Percentiles rank a stretch among this genome's conserved stretches.
Evolutionary conservation across 2,888 invertebrate genomes (phyloP).

Genomic region (Ditula angustiorana): DNA sequence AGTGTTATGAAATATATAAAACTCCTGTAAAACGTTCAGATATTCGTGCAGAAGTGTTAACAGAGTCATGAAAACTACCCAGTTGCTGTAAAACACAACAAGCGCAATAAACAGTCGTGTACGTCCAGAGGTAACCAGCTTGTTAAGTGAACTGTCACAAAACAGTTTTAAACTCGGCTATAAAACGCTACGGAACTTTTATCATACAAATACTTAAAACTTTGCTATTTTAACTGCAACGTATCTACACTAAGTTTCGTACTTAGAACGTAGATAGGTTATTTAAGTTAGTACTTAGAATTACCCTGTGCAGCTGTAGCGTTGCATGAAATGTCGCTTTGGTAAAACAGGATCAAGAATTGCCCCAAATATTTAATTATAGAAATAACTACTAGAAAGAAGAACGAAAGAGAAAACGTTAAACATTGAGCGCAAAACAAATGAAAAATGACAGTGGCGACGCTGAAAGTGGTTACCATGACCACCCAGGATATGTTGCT

Average conservation of each 20-base stretch:
- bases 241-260: slow-evolving; percentile 4
- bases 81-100: not conserved
- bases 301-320: too few relatives aligned
- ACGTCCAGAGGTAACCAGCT: not conserved
- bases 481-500: too few relatives aligned
- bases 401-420: too few relatives aligned
- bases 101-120: slow-evolving; percentile 10
- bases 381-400: too few relatives aligned
- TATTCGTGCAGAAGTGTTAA: not conserved
- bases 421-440: too few relatives aligned
- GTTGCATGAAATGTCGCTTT: too few relatives aligned
- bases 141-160: slow-evolving; percentile 20
- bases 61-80: not conserved
- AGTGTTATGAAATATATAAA: too few relatives aligned
- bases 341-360: too few relatives aligned
- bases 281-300: not conserved
- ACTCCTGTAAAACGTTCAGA: not conserved
- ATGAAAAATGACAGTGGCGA: too few relatives aligned
- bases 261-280: not conserved
- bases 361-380: too few relatives aligned
- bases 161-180: slow-evolving; percentile 21
- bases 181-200: slow-evolving; percentile 25
- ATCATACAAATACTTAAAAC: slow-evolving; percentile 36
- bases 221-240: slow-evolving; percentile 25
- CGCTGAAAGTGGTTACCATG: too few relatives aligned